Conservation (phyloP, 2,113 vertebrate genomes). For the Elaphurus davidianus region DNA sequence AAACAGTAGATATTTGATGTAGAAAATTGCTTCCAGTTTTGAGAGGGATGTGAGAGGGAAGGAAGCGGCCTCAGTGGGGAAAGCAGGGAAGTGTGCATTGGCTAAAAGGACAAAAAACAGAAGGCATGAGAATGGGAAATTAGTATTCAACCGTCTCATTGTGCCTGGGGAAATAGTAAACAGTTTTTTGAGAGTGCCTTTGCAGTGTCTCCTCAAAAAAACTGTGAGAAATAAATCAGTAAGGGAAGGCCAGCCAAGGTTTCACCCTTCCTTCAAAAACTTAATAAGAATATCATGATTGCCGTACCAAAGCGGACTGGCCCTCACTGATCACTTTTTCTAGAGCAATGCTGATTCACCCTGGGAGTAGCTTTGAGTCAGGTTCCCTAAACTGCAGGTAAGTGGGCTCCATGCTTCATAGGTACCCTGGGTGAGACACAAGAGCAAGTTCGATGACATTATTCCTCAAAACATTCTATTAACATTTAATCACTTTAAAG, state of each 20-base stretch:
- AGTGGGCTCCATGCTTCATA: background rate
- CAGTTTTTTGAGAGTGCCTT: background rate
- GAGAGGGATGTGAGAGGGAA: background rate
- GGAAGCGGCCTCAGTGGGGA: fast-evolving
- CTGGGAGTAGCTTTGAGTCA: background rate
- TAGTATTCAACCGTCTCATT: background rate
- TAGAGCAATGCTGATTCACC: background rate
- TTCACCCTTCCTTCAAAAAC: background rate
- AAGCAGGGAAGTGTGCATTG: background rate
- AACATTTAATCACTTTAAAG: background rate
- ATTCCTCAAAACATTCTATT: background rate
- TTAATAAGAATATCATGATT: background rate
- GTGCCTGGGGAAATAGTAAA: background rate
- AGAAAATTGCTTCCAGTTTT: background rate
- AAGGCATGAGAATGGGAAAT: background rate
- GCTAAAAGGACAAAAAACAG: background rate
- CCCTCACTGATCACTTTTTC: background rate
- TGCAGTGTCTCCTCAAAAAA: background rate
- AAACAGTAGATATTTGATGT: background rate
- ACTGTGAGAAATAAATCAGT: background rate
- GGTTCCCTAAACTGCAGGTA: background rate
- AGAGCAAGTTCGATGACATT: background rate
- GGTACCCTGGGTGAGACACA: background rate
- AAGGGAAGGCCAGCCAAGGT: background rate
- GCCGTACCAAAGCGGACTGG: background rate